phyloP scores from a whole-genome alignment of 2,113 vertebrate genomes.

The Anarhynchus alexandrinus region DNA sequence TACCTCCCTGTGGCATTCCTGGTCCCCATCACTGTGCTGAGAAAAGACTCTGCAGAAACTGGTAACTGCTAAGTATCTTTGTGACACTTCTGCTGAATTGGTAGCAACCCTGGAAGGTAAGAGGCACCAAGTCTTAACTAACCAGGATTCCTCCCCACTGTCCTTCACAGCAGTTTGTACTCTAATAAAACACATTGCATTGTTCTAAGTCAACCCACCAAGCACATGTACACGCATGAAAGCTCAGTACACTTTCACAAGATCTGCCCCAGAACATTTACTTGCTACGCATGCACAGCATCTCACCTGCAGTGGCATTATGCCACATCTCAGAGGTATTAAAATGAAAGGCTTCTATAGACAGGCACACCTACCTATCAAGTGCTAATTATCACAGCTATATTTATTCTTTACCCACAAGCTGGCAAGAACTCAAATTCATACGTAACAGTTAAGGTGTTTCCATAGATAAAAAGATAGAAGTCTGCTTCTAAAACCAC shows the following conservation, averaged over 20 bases:
- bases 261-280: not conserved
- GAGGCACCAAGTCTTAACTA: not conserved
- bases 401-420: not conserved
- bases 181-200: not conserved
- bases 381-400: not conserved
- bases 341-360: not conserved
- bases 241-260: not conserved
- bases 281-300: not conserved
- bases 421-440: not conserved
- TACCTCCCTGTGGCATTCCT: not conserved
- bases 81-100: not conserved
- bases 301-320: not conserved
- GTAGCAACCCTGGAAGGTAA: not conserved
- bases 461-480: not conserved
- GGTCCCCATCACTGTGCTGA: not conserved
- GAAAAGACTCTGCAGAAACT: not conserved
- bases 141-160: not conserved
- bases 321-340: not conserved
- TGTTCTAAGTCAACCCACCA: not conserved
- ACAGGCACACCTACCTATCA: not conserved
- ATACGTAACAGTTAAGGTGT: not conserved
- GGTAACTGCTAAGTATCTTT: not conserved
- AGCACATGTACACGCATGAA: rapidly evolving
- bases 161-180: not conserved
- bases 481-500: not conserved